Conservation (phyloP, 2,797 vertebrate genomes). For the Poeciliopsis presidionis region DNA sequence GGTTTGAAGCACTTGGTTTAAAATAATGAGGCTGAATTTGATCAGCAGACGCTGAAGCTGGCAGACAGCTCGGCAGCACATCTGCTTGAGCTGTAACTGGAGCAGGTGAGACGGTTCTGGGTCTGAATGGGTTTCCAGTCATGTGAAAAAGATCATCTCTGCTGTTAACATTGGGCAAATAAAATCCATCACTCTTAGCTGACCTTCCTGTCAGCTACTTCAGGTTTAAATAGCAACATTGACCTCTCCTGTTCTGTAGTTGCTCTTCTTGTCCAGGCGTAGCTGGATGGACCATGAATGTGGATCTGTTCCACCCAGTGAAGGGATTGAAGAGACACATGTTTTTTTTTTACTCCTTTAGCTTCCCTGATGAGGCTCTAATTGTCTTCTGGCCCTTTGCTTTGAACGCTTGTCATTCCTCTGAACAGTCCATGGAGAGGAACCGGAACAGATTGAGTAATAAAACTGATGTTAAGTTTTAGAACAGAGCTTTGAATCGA, state of each 20-base stretch:
- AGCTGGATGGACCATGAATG: constrained; percentile 28
- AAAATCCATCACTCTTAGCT: constrained; percentile 29
- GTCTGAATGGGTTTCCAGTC: constrained; percentile 23
- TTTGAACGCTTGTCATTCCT: constrained; percentile 16
- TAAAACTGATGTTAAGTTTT: constrained; percentile 20
- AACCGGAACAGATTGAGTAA: constrained; percentile 5
- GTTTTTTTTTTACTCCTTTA: neutral
- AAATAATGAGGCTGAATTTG: constrained; percentile 27
- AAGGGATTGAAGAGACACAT: constrained; percentile 8
- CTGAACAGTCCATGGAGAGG: neutral
- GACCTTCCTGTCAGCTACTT: constrained; percentile 36
- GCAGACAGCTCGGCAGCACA: constrained; percentile 33
- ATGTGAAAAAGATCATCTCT: constrained; percentile 27
- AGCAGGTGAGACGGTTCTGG: constrained; percentile 57
- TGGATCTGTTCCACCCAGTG: constrained; percentile 19
- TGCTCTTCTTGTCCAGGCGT: constrained; percentile 30
- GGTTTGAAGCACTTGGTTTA: constrained; percentile 10
- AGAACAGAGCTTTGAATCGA: constrained; percentile 8
- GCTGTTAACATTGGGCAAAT: constrained; percentile 52
- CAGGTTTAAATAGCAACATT: constrained; percentile 14
- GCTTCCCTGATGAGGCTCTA: constrained; percentile 28
- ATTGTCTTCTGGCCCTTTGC: constrained; percentile 17
- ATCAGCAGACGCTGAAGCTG: constrained; percentile 33
- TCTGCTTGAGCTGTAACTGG: constrained; percentile 44
- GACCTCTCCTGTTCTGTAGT: constrained; percentile 34